Percentiles rank a stretch among this genome's conserved stretches.
Evolutionary conservation across 2,888 invertebrate species (phyloP).

Genomic region (Polymixis lichenea): DNA sequence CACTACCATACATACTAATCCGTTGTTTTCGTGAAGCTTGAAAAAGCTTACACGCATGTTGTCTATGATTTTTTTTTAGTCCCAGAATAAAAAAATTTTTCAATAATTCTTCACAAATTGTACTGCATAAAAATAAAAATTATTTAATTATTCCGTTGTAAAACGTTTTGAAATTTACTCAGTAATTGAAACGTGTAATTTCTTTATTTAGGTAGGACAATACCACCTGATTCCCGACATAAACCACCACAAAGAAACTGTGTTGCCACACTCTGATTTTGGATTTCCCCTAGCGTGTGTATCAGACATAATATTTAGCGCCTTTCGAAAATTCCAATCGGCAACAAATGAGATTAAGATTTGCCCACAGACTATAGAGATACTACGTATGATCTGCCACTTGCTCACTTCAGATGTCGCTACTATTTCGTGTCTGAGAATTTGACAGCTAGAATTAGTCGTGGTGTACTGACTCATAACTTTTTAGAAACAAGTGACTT

Average conservation of each 20-base stretch:
- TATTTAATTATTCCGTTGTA: background rate
- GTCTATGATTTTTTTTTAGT: conserved; percentile 71
- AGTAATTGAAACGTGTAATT: background rate
- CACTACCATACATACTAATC: conserved; percentile 91
- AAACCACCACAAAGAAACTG: background rate
- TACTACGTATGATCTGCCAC: background rate
- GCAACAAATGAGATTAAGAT: background rate
- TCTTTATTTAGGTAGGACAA: conserved; percentile 6
- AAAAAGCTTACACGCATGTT: conserved; percentile 85
- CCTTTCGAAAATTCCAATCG: too few species aligned
- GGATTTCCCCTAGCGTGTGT: background rate
- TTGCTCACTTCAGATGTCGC: background rate
- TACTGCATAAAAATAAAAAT: background rate
- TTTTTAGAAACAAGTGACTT: too few species aligned
- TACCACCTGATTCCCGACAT: background rate
- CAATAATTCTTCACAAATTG: background rate
- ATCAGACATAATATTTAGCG: background rate
- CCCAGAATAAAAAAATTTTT: background rate
- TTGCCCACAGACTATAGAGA: too few species aligned
- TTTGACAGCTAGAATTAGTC: background rate
- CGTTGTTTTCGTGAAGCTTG: conserved; percentile 91
- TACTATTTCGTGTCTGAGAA: background rate
- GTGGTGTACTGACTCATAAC: too few species aligned
- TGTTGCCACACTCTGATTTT: background rate
- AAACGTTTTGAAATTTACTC: background rate